Conservation (phyloP, 2,113 vertebrate species). For the Bubalus kerabau region DNA sequence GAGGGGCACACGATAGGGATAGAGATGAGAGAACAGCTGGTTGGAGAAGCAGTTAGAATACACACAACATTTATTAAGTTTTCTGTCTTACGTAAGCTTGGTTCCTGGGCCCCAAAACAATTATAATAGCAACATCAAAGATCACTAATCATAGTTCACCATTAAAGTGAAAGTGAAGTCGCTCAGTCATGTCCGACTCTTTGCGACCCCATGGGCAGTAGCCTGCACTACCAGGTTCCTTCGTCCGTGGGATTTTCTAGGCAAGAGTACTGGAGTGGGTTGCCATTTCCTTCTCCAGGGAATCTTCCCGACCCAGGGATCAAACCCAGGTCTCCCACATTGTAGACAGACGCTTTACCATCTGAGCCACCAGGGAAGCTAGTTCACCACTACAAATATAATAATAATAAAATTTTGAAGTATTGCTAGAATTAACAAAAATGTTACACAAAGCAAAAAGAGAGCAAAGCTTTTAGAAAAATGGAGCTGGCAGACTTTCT, state of each 20-base stretch:
- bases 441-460: background rate
- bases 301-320: too few relatives aligned
- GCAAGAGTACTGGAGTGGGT: too few relatives aligned
- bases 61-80: background rate
- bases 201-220: too few relatives aligned
- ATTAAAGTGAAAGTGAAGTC: too few relatives aligned
- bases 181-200: too few relatives aligned
- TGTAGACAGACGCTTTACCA: too few relatives aligned
- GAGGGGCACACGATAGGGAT: accelerated
- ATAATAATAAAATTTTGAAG: background rate
- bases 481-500: background rate
- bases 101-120: background rate
- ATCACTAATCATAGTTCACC: background rate
- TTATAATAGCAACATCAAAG: background rate
- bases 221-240: too few relatives aligned
- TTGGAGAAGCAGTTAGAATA: background rate
- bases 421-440: background rate
- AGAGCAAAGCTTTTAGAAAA: background rate
- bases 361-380: background rate
- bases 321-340: too few relatives aligned
- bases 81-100: background rate
- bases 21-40: background rate
- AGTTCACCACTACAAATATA: background rate
- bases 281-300: too few relatives aligned
- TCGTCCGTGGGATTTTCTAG: too few relatives aligned